Percentiles rank a stretch among this genome's conserved stretches.
phyloP scores from a whole-genome alignment of 2,888 invertebrate species.

The Cremastinae sp. region DNA sequence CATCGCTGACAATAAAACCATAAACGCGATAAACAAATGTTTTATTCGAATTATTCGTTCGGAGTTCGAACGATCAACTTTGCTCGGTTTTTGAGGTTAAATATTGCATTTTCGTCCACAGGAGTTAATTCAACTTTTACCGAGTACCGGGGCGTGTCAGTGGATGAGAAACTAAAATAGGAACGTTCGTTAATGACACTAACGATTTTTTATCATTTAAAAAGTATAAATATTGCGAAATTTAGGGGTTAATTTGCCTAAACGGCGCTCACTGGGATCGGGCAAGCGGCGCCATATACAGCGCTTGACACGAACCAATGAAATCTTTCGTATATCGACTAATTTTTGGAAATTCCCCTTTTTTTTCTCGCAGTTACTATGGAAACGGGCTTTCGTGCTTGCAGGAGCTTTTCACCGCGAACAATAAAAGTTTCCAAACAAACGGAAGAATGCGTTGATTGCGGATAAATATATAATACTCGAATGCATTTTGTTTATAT shows the following conservation, averaged over 20 bases:
- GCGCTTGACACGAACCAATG: conserved; percentile 30
- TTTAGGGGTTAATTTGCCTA: conserved; percentile 17
- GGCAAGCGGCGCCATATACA: conserved; percentile 40
- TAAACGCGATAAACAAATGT: background rate
- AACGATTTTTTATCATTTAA: conserved; percentile 30
- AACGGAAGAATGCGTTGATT: background rate
- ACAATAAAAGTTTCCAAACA: background rate
- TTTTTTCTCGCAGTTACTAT: conserved; percentile 11
- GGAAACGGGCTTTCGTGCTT: background rate
- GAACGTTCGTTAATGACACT: conserved; percentile 4
- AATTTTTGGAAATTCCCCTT: background rate
- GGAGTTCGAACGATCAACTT: conserved; percentile 7
- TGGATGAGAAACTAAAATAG: background rate
- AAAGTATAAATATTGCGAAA: conserved; percentile 28
- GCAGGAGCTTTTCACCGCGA: background rate
- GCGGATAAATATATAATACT: background rate
- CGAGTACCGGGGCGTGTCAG: background rate
- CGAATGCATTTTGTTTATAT: too few relatives aligned
- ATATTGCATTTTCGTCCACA: conserved; percentile 12
- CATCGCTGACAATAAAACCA: conserved; percentile 73
- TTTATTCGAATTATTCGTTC: background rate
- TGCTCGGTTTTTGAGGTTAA: conserved; percentile 44
- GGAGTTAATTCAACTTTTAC: conserved; percentile 5
- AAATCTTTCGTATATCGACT: conserved; percentile 1
- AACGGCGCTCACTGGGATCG: conserved; percentile 42